Evolutionary conservation across 1,140 invertebrate genomes (phyloP).

Genomic region (Helicorthomorpha holstii): DNA sequence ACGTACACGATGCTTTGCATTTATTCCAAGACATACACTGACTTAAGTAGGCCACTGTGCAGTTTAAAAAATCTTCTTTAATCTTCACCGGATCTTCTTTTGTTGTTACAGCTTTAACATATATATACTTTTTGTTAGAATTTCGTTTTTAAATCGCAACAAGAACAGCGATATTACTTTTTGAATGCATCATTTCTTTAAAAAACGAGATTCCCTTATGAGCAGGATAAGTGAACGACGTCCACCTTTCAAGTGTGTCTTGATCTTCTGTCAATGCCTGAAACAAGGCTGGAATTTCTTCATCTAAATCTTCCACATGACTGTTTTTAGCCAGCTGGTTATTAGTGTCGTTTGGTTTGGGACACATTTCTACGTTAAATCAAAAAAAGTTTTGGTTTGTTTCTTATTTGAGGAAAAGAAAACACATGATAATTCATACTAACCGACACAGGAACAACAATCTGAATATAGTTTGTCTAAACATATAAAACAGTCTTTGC

Average conservation of each 20-base stretch:
- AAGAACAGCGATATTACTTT: not conserved
- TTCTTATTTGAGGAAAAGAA: too few relatives aligned
- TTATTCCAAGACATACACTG: constrained; percentile 78
- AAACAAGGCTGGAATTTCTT: constrained; percentile 47
- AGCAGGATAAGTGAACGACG: constrained; percentile 11
- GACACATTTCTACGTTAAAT: constrained; percentile 48
- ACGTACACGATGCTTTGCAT: constrained; percentile 58
- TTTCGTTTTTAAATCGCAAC: not conserved
- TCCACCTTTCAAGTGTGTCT: constrained; percentile 2
- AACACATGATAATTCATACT: too few relatives aligned
- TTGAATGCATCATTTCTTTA: not conserved
- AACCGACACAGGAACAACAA: constrained; percentile 89
- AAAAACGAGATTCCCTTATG: constrained; percentile 11
- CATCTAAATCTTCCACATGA: constrained; percentile 67
- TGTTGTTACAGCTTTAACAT: not conserved
- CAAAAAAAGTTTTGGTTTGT: too few relatives aligned
- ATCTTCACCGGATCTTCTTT: not conserved
- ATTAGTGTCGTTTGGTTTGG: constrained; percentile 32
- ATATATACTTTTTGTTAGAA: not conserved
- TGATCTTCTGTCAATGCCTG: constrained; percentile 10
- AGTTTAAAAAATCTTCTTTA: constrained; percentile 43
- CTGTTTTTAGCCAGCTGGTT: constrained; percentile 48
- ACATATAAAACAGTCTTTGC: constrained; percentile 78
- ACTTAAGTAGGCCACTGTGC: constrained; percentile 79
- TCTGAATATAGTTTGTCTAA: constrained; percentile 73